Conservation (phyloP, 2,113 vertebrate species). For the Lasiurus borealis region DNA sequence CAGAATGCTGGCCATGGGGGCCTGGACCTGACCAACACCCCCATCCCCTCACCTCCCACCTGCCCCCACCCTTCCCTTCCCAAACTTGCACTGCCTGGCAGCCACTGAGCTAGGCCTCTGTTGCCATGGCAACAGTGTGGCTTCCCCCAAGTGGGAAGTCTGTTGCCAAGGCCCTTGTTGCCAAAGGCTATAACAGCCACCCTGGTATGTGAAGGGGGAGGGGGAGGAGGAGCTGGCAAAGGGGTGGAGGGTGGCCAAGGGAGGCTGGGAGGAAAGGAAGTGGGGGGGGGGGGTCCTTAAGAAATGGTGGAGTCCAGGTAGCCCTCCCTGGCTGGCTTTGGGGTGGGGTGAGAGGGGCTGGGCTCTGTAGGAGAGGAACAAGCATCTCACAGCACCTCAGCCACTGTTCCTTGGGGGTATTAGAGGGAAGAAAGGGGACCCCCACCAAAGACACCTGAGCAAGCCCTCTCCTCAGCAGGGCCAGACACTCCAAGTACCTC, state of each 20-base stretch:
- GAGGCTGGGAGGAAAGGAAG: background rate
- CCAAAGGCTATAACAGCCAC: conserved; percentile 82
- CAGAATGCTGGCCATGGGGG: background rate
- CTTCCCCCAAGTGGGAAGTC: conserved; percentile 82
- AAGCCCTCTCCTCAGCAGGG: background rate
- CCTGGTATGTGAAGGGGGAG: conserved; percentile 67
- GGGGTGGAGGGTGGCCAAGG: background rate
- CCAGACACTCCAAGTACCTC: background rate
- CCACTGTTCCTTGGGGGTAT: background rate
- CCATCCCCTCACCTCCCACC: background rate
- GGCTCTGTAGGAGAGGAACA: background rate
- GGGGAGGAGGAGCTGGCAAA: conserved; percentile 67
- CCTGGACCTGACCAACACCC: background rate
- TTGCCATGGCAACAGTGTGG: conserved; percentile 77
- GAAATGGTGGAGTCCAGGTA: conserved; percentile 26
- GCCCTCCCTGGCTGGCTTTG: background rate
- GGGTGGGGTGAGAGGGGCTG: background rate
- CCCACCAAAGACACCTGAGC: background rate
- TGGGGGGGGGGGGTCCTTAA: background rate
- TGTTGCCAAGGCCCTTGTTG: conserved; percentile 83
- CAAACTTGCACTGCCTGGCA: conserved; percentile 67
- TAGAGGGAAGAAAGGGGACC: background rate
- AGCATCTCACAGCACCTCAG: too few species aligned
- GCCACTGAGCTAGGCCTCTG: conserved; percentile 28
- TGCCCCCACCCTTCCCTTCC: conserved; percentile 50